Evolutionary conservation across 2,113 vertebrate species (phyloP).

Genomic region (Zosterops hypoxanthus): DNA sequence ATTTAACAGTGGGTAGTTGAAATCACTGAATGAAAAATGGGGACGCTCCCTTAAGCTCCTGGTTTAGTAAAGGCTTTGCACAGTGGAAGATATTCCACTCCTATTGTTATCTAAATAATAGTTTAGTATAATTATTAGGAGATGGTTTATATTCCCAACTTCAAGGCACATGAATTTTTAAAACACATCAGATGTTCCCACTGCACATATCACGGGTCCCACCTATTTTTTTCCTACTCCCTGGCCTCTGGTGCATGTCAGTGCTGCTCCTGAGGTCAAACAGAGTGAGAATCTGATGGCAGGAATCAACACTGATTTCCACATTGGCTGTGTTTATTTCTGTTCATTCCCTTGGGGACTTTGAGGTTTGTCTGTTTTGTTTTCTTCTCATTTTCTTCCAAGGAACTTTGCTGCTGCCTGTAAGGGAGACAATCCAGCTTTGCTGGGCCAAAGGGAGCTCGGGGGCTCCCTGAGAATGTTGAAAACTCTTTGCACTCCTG

Average conservation of each 20-base stretch:
- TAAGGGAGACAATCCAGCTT: background rate
- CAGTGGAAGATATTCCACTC: background rate
- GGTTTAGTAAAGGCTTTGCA: background rate
- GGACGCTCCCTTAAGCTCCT: background rate
- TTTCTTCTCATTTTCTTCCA: constrained; percentile 46
- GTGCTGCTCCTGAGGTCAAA: constrained; percentile 1
- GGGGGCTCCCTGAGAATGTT: background rate
- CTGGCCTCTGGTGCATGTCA: constrained; percentile 28
- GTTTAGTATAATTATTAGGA: background rate
- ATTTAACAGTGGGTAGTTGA: background rate
- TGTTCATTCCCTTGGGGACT: constrained; percentile 26
- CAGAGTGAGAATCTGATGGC: constrained; percentile 24
- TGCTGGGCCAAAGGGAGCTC: background rate
- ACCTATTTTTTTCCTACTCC: background rate
- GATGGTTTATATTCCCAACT: background rate
- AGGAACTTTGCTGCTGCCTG: background rate
- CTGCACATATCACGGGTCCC: background rate
- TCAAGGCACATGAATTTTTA: background rate
- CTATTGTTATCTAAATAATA: background rate
- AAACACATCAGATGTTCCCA: background rate
- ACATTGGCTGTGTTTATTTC: constrained; percentile 53
- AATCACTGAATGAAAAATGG: background rate
- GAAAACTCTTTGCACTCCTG: background rate
- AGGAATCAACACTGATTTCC: constrained; percentile 49
- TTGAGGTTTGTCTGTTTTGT: constrained; percentile 42